A percentile compares a stretch with the other conserved stretches of the same genome.
These are phyloP conservation scores for Geotrupes spiniger DNA, from an alignment of 2,888 invertebrate species.

Conservation along the genomic window DNA sequence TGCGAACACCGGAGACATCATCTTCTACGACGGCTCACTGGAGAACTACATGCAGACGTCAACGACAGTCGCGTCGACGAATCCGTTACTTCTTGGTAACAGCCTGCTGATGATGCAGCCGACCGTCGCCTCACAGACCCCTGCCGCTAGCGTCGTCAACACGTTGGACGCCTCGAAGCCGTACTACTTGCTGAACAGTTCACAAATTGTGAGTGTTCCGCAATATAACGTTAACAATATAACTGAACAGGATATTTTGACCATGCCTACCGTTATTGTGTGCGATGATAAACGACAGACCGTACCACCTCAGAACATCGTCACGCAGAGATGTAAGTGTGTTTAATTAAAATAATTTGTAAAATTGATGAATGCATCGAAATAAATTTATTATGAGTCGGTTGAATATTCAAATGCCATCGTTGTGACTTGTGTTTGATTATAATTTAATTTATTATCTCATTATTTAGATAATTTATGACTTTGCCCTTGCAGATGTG, in stretches of 20 bases:
- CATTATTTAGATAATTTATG: too few relatives aligned
- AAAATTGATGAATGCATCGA: neutral
- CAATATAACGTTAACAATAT: slow-evolving; percentile 27
- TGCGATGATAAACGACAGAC: slow-evolving; percentile 18
- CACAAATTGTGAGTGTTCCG: slow-evolving; percentile 25
- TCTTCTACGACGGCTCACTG: slow-evolving; percentile 24
- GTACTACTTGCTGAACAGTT: slow-evolving; percentile 27
- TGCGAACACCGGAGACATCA: slow-evolving; percentile 21
- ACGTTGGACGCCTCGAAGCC: slow-evolving; percentile 21
- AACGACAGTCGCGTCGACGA: slow-evolving; percentile 6
- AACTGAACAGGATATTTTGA: slow-evolving; percentile 41
- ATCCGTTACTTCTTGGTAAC: slow-evolving; percentile 27
- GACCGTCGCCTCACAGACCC: slow-evolving; percentile 12
- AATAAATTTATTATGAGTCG: too few relatives aligned
- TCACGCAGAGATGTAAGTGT: slow-evolving; percentile 8
- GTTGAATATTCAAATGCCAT: too few relatives aligned
- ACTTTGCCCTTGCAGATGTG: slow-evolving; percentile 10
- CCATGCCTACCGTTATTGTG: slow-evolving; percentile 44
- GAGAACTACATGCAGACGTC: slow-evolving; percentile 21
- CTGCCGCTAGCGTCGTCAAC: slow-evolving; percentile 13
- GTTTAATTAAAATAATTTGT: neutral
- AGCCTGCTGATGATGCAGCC: slow-evolving; percentile 30
- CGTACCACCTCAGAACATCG: neutral
- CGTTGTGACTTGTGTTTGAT: too few relatives aligned
- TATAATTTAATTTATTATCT: too few relatives aligned